These are phyloP conservation scores for Platycercus adscitus DNA, from an alignment of 2,113 vertebrate genomes.

Conservation along the genomic window DNA sequence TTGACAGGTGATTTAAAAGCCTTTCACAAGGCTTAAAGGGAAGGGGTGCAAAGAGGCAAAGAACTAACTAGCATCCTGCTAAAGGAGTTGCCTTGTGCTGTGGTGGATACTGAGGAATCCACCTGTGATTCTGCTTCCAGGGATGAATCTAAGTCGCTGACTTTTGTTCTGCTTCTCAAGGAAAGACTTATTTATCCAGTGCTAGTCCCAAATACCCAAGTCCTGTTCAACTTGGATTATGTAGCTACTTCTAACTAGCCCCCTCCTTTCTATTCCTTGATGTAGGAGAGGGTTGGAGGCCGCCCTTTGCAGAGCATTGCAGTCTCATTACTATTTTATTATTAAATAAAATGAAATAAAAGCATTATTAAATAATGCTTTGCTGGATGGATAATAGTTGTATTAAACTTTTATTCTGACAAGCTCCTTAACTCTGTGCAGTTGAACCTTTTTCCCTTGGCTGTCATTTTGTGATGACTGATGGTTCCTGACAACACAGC, in stretches of 20 bases:
- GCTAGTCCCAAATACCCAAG: too few relatives aligned
- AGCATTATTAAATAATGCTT: not conserved
- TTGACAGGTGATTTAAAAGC: not conserved
- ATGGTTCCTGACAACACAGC: not conserved
- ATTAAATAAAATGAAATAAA: not conserved
- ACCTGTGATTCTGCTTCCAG: not conserved
- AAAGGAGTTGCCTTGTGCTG: accelerated
- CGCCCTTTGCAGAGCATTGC: accelerated
- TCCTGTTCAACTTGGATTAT: not conserved
- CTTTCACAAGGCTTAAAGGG: not conserved
- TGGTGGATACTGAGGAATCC: not conserved
- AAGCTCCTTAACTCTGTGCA: not conserved
- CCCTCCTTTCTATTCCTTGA: not conserved
- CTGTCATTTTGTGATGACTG: not conserved
- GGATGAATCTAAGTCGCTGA: not conserved
- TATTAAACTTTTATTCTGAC: not conserved
- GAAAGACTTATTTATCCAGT: not conserved
- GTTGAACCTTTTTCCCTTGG: not conserved
- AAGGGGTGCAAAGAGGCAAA: not conserved
- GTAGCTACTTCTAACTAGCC: not conserved
- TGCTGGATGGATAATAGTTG: not conserved
- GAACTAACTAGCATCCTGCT: not conserved
- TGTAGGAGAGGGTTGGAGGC: accelerated
- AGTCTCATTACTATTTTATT: not conserved
- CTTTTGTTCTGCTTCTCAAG: not conserved